A percentile compares a stretch with the other conserved stretches of the same genome.
These are phyloP conservation scores for Pinna nobilis DNA, from an alignment of 1,140 invertebrate species.

Conservation along the genomic window DNA sequence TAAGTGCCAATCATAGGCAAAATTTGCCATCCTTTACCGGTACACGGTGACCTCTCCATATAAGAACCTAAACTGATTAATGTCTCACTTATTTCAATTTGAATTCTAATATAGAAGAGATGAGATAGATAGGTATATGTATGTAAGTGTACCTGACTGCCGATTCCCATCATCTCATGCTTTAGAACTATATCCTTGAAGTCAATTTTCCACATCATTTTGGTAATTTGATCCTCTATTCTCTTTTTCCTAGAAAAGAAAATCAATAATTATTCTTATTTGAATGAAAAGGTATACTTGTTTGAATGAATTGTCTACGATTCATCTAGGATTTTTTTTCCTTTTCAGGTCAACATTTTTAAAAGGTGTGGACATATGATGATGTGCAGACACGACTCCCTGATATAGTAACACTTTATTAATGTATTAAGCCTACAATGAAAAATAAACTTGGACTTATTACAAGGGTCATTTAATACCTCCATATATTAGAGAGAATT, in stretches of 20 bases:
- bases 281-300: neutral
- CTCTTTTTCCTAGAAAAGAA: neutral
- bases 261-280: too few relatives aligned
- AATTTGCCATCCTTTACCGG: too few relatives aligned
- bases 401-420: neutral
- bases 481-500: too few relatives aligned
- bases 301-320: neutral
- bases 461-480: too few relatives aligned
- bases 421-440: too few relatives aligned
- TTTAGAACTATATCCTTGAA: neutral
- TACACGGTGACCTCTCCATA: too few relatives aligned
- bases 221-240: constrained; percentile 2
- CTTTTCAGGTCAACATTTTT: neutral
- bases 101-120: too few relatives aligned
- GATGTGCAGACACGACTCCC: neutral
- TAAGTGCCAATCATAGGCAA: too few relatives aligned
- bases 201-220: constrained; percentile 13
- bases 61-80: too few relatives aligned
- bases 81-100: too few relatives aligned
- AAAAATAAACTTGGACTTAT: too few relatives aligned
- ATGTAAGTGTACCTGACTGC: constrained; percentile 11
- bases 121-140: too few relatives aligned
- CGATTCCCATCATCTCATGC: neutral
- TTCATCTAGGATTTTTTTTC: neutral
- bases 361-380: neutral